Conservation (phyloP, 2,888 invertebrate species). For the Celastrina argiolus region DNA sequence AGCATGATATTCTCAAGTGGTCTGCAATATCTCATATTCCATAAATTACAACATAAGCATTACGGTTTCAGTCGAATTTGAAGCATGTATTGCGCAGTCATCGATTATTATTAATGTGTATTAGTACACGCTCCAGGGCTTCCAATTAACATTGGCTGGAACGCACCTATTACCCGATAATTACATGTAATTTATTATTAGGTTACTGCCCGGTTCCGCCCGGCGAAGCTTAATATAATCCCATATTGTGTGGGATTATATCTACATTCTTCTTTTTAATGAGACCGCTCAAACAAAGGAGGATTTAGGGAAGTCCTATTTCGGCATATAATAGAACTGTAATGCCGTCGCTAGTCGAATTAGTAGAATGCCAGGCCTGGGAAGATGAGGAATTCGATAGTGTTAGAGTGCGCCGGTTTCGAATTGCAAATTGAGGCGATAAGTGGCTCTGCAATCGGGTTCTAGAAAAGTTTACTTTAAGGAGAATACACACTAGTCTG, state of each 20-base stretch:
- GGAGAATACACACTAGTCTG: neutral
- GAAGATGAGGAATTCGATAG: constrained; percentile 8
- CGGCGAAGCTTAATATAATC: constrained; percentile 19
- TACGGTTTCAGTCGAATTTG: constrained; percentile 25
- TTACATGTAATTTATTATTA: constrained; percentile 31
- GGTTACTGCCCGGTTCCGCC: constrained; percentile 20
- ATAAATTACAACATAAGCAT: constrained; percentile 23
- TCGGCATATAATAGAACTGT: neutral
- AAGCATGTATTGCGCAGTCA: constrained; percentile 23
- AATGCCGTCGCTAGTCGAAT: neutral
- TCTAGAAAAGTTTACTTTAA: neutral
- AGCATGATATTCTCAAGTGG: neutral
- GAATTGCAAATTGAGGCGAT: constrained; percentile 11
- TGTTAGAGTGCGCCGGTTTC: neutral
- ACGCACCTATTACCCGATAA: constrained; percentile 30
- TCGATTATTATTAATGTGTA: constrained; percentile 26
- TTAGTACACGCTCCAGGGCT: constrained; percentile 30
- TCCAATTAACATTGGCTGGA: constrained; percentile 33
- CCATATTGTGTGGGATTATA: constrained; percentile 20
- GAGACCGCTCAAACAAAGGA: constrained; percentile 13
- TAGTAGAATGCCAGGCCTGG: constrained; percentile 1
- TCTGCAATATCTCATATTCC: constrained; percentile 12
- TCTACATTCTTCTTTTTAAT: constrained; percentile 21
- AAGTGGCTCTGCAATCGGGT: constrained; percentile 4
- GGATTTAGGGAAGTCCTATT: constrained; percentile 17